A percentile compares a stretch with the other conserved stretches of the same genome.
Conservation (phyloP, 2,888 invertebrate species). For the Bellardia pandia region DNA sequence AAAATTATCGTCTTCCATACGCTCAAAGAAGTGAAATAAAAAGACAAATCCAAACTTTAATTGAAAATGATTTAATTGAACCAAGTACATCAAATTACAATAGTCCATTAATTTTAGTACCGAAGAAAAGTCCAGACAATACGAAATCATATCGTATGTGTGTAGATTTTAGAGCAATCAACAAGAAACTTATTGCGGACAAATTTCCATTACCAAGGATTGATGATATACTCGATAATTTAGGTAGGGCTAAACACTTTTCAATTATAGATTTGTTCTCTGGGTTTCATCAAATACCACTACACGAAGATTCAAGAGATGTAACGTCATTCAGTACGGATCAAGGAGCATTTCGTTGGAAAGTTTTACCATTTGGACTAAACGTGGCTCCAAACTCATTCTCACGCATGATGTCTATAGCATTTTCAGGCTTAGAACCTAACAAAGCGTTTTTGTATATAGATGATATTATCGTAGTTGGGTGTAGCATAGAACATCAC, state of each 20-base stretch:
- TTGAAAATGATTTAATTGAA: too few relatives aligned
- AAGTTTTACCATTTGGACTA: too few relatives aligned
- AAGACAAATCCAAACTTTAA: too few relatives aligned
- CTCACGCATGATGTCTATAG: not conserved
- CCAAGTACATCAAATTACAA: too few relatives aligned
- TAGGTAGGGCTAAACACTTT: not conserved
- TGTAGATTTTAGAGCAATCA: too few relatives aligned
- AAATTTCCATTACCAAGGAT: conserved; percentile 1
- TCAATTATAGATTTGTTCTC: not conserved
- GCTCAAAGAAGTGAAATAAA: too few relatives aligned
- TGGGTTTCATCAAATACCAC: not conserved
- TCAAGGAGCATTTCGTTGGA: not conserved
- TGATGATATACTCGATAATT: not conserved
- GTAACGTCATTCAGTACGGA: not conserved
- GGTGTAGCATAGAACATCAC: too few relatives aligned
- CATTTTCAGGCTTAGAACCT: too few relatives aligned
- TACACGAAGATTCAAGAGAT: not conserved
- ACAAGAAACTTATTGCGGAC: not conserved
- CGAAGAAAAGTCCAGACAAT: not conserved
- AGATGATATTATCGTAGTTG: too few relatives aligned
- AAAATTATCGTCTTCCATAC: too few relatives aligned
- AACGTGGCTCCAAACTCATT: too few relatives aligned
- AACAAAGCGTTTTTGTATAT: too few relatives aligned
- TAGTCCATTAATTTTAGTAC: not conserved
- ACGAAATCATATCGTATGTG: not conserved